Percentiles rank a stretch among this genome's conserved stretches.
phyloP scores from a whole-genome alignment of 2,888 invertebrate genomes.

The Listrodromus nycthemerus region DNA sequence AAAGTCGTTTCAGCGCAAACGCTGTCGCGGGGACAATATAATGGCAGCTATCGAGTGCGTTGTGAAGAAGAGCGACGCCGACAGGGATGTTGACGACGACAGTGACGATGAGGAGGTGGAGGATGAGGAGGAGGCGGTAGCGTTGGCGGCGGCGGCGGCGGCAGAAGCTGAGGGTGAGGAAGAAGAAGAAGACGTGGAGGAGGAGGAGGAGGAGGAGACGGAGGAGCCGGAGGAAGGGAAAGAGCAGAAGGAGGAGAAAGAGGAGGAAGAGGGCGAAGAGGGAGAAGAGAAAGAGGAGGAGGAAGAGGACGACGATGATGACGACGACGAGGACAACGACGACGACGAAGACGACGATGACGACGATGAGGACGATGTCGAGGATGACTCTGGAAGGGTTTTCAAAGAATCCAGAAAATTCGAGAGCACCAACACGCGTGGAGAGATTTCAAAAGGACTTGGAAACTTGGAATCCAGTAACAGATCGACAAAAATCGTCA shows the following conservation, averaged over 20 bases:
- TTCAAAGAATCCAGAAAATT: constrained; percentile 66
- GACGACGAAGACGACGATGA: constrained; percentile 52
- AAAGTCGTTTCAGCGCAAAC: constrained; percentile 81
- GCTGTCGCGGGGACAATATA: constrained; percentile 78
- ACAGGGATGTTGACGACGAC: constrained; percentile 46
- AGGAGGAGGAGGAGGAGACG: constrained; percentile 49
- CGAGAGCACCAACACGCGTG: constrained; percentile 49
- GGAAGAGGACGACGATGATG: constrained; percentile 49
- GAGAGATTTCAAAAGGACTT: constrained; percentile 39
- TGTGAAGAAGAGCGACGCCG: constrained; percentile 62
- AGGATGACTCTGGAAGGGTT: constrained; percentile 60
- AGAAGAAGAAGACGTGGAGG: constrained; percentile 1
- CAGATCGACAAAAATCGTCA: constrained; percentile 66
- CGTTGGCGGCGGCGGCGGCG: constrained; percentile 22
- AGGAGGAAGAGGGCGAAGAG: constrained; percentile 43
- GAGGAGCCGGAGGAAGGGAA: constrained; percentile 33
- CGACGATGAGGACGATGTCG: constrained; percentile 51
- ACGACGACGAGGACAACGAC: constrained; percentile 8
- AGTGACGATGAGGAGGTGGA: constrained; percentile 51
- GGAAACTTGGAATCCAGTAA: constrained; percentile 65
- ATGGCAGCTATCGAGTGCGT: constrained; percentile 80
- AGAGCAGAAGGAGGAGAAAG: constrained; percentile 34
- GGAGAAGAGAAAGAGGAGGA: constrained; percentile 27
- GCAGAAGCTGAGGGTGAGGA: constrained; percentile 49
- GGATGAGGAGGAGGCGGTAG: constrained; percentile 48